Percentiles rank a stretch among this genome's conserved stretches.
Conservation (phyloP, 2,888 invertebrate genomes). For the Monoplex corrugatus region DNA sequence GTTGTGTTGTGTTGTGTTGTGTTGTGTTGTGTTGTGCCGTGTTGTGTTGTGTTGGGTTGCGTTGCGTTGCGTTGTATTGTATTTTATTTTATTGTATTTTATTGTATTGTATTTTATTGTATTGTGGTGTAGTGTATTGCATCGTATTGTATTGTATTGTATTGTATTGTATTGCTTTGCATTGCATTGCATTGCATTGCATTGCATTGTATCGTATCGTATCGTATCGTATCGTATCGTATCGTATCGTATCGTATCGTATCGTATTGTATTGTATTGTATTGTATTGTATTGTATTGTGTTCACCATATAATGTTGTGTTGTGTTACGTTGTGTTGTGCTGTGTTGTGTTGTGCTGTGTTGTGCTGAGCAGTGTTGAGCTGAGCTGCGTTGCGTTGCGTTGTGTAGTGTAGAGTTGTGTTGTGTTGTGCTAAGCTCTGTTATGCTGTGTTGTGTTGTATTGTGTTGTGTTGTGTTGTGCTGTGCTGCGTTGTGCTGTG, state of each 20-base stretch:
- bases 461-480: background rate
- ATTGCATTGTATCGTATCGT: background rate
- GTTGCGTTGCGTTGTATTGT: too few species aligned
- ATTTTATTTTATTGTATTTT: too few species aligned
- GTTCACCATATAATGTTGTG: too few species aligned
- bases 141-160: background rate
- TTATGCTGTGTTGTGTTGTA: background rate
- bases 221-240: background rate
- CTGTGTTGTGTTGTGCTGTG: too few species aligned
- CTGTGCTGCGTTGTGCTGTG: background rate
- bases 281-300: background rate
- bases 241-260: too few species aligned
- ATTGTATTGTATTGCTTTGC: background rate
- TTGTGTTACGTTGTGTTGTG: too few species aligned
- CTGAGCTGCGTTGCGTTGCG: background rate
- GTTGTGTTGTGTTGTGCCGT: too few species aligned
- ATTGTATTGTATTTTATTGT: background rate
- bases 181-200: background rate
- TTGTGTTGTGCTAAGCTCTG: background rate
- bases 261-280: too few species aligned
- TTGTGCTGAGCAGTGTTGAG: background rate
- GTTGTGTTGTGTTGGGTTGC: too few species aligned
- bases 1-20: too few species aligned
- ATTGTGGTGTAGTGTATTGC: background rate
- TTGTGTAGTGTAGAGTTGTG: background rate